Evolutionary conservation across 2,797 vertebrate genomes (phyloP).

Genomic region (Rallus crepitans): DNA sequence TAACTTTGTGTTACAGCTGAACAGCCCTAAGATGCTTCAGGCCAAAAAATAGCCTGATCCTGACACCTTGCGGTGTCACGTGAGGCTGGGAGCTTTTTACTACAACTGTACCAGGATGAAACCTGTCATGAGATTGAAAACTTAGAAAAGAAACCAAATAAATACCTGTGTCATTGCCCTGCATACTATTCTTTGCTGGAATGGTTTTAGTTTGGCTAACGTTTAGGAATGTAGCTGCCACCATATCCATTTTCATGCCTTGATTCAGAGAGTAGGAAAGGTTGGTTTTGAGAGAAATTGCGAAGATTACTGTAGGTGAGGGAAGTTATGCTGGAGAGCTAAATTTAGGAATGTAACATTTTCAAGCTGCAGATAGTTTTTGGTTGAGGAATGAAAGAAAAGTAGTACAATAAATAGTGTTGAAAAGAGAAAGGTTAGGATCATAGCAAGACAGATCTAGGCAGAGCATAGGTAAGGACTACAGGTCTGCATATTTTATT

Average conservation of each 20-base stretch:
- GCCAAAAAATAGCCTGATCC: neutral
- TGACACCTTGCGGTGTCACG: neutral
- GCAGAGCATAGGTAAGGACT: neutral
- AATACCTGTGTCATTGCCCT: neutral
- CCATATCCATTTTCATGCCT: neutral
- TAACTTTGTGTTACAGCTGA: neutral
- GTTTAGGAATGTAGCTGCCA: neutral
- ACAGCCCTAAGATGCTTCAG: neutral
- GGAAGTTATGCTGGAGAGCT: neutral
- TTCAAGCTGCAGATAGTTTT: neutral
- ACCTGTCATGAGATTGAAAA: neutral
- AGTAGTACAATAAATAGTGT: neutral
- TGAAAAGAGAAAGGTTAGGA: neutral
- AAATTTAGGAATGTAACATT: neutral
- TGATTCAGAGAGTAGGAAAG: neutral
- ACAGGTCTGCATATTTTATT: neutral
- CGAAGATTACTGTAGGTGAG: neutral
- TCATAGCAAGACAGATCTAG: fast-evolving
- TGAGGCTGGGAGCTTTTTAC: neutral
- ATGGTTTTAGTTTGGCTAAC: neutral
- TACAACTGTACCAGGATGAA: neutral
- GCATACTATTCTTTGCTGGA: neutral
- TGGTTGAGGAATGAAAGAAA: neutral
- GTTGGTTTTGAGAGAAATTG: neutral
- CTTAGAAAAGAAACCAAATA: neutral